Evolutionary conservation across 2,888 invertebrate species (phyloP).

Genomic region (Elmis aenea): DNA sequence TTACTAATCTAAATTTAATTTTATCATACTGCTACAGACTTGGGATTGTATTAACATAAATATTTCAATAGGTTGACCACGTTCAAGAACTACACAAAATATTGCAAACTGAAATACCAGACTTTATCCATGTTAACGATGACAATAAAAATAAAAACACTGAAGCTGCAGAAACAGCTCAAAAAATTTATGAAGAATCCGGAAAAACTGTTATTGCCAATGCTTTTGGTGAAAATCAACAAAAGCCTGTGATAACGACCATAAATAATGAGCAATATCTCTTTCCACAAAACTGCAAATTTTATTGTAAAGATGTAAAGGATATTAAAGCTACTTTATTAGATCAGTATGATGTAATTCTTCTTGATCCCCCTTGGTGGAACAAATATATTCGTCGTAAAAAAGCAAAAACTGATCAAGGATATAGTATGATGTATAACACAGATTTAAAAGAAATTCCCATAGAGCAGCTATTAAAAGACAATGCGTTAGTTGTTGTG

Average conservation of each 20-base stretch:
- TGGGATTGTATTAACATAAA: too few species aligned
- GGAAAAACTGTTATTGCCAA: slow-evolving; percentile 31
- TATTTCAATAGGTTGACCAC: slow-evolving; percentile 19
- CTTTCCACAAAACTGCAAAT: slow-evolving; percentile 62
- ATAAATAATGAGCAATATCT: slow-evolving; percentile 52
- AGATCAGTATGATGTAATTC: slow-evolving; percentile 68
- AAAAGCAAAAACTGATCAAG: slow-evolving; percentile 60
- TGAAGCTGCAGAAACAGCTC: slow-evolving; percentile 32
- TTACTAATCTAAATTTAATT: not conserved
- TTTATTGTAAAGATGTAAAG: slow-evolving; percentile 62
- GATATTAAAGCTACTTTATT: slow-evolving; percentile 51
- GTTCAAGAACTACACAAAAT: slow-evolving; percentile 24
- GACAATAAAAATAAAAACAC: slow-evolving; percentile 11
- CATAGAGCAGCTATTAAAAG: slow-evolving; percentile 56
- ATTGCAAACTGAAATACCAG: not conserved
- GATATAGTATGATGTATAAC: slow-evolving; percentile 77
- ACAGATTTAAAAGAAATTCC: slow-evolving; percentile 69
- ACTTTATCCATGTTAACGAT: not conserved
- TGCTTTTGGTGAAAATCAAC: slow-evolving; percentile 56
- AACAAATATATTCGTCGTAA: slow-evolving; percentile 88
- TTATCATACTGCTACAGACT: too few species aligned
- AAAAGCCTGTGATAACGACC: slow-evolving; percentile 47
- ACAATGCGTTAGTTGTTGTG: slow-evolving; percentile 68
- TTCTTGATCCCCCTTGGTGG: slow-evolving; percentile 95
- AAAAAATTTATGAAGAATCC: slow-evolving; percentile 44